phyloP scores from a whole-genome alignment of 2,888 invertebrate genomes.

The Lamellibrachia satsuma region DNA sequence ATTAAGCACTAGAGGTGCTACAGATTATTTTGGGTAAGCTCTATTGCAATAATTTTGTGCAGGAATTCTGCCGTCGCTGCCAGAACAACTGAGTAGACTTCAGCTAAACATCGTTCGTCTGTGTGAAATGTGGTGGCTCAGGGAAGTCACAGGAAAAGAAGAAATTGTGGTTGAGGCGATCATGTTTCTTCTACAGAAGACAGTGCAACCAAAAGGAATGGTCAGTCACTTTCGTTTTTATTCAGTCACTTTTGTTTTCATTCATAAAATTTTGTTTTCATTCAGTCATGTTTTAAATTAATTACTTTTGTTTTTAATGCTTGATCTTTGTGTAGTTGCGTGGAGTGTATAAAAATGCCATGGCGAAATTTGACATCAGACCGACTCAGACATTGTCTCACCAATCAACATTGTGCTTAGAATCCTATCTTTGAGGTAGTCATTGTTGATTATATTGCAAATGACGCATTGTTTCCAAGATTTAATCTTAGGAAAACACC shows the following conservation, averaged over 20 bases:
- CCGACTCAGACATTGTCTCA: too few relatives aligned
- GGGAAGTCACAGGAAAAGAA: slow-evolving; percentile 46
- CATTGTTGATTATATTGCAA: too few relatives aligned
- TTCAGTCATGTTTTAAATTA: background rate
- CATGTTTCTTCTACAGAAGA: slow-evolving; percentile 48
- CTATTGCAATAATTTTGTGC: background rate
- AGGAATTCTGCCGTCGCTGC: slow-evolving; percentile 37
- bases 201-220: slow-evolving; percentile 39
- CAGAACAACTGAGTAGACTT: slow-evolving; percentile 44
- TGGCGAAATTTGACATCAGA: too few relatives aligned
- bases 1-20: background rate
- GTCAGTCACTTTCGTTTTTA: slow-evolving; percentile 38
- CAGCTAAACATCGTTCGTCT: slow-evolving; percentile 47
- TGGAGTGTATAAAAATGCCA: too few relatives aligned
- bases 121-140: slow-evolving; percentile 59
- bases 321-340: background rate
- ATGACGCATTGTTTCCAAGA: too few relatives aligned
- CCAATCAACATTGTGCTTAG: too few relatives aligned
- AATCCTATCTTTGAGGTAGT: too few relatives aligned
- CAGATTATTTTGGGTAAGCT: background rate
- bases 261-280: background rate
- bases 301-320: background rate
- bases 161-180: slow-evolving; percentile 50
- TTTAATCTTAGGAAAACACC: too few relatives aligned
- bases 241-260: slow-evolving; percentile 37